Base-by-base conservation (phyloP, 2,797 vertebrate species). In the Prionace glauca region DNA sequence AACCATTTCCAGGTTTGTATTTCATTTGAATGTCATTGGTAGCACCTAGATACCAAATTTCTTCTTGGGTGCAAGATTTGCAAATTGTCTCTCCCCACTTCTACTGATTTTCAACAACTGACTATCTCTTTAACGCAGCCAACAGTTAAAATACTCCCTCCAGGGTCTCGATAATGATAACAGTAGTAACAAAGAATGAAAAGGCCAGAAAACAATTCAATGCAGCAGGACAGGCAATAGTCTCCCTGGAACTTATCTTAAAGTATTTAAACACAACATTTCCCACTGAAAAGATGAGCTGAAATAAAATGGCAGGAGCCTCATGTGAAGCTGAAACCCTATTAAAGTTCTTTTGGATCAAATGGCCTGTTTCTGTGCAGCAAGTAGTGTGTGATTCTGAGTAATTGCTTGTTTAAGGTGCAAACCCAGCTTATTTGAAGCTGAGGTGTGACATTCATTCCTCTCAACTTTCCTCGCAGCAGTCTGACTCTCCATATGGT, bases 401-500 rank as follows among this genome's bases (percentile, higher is more conserved):
- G n/a, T 81, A 81, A 36, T 88, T 88, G 32, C 87, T 90, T 90
- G 87, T 56, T 29, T 60, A n/a, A 90, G 60, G 87, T 90, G 29
- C 29, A 62, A 62, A 90, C 56, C 32, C 50, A 90, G 50, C 29
- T 71, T 45, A 67, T 72, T 94, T 72, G 41, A 94, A 90, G 56
- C 18, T 14, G 62, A 90, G 22, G 67, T 94, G 65, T 45, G 36
- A 94, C n/a, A 71, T 69, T 71, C 20, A 93, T 50, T 94, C 65
- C 92, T n/a, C 84, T 32, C 56, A 62, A 90, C 87, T 90, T 90
- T n/a, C 60, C n/a, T 90, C 62, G 16, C 87, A 60, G 24, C 56
- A 90, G 24, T 90, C 87, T 62, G 87, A 90, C 12, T 5, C 16
- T 62, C 87, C 56, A 62, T 90, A 32, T 18, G 29, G 60, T 90